Evolutionary conservation across 2,888 invertebrate species (phyloP), one percentile per base, ranked within the genome.

Genomic region (Vanessa cardui): DNA sequence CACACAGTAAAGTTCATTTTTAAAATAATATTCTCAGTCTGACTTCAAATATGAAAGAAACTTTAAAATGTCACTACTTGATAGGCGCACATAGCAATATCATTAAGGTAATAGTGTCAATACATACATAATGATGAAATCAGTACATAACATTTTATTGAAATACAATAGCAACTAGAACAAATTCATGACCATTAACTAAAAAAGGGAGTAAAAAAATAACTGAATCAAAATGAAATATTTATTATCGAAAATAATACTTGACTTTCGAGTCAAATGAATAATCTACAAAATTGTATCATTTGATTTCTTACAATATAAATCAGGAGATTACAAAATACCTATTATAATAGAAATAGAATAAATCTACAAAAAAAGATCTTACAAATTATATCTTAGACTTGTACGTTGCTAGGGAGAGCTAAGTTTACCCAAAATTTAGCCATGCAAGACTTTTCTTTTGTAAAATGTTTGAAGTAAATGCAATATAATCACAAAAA

Each of bases 241-340:
- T 90, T 89, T 88, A 88, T 87, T 89, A 84, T 82, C 86, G 86
- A 90, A 89, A 88, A 90, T 90, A 92, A 92, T 92, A 91, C 92
- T 89, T 80, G 85, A 86, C 83, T 79, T 80, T 76, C 75, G 81
- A 82, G 88, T 87, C 87, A 88, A 84, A 83, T 83, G 72, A 83
- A 82, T 85, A 86, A 80, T 87, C 89, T 88, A 89, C 83, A 85
- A 84, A 85, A 83, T 83, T 82, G 84, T 81, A 83, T 86, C 82
- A 77, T 74, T 72, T 71, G 66, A 79, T 82, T 82, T 81, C 84
- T 85, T 84, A 88, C 79, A 78, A 82, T 83, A 78, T 78, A 87
- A 88, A 86, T 86, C 84, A 88, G 82, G 89, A 91, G 91, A 90
- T 91, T 92, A 92, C 90, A 90, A 89, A 87, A 87, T 90, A 89